Conservation (phyloP, 2,797 vertebrate species). For the Okamejei kenojei region DNA sequence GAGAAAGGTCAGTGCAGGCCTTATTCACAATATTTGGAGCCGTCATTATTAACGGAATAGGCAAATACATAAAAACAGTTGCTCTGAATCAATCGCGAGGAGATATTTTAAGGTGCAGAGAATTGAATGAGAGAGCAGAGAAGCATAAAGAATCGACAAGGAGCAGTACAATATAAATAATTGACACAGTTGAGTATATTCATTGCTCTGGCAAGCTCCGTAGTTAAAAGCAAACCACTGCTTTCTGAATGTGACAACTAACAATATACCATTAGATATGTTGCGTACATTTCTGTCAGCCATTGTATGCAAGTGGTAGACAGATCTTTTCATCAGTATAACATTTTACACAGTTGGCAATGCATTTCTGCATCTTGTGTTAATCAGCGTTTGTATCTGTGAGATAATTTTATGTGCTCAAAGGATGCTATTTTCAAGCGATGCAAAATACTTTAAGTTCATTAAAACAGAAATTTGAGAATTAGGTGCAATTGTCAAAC, state of each 20-base stretch:
- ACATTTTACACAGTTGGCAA: background rate
- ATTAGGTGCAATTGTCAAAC: background rate
- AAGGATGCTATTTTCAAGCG: background rate
- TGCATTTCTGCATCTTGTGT: background rate
- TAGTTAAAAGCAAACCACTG: constrained; percentile 6
- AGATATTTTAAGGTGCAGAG: background rate
- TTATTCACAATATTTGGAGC: background rate
- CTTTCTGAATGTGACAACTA: background rate
- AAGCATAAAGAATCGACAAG: background rate
- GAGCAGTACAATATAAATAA: background rate
- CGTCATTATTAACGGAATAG: background rate
- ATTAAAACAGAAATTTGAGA: background rate
- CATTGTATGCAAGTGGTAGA: background rate
- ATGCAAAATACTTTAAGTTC: background rate
- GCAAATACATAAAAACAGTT: background rate
- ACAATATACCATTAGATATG: constrained; percentile 10
- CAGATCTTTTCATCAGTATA: background rate
- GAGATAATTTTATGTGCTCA: background rate
- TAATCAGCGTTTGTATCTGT: background rate
- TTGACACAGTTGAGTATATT: background rate
- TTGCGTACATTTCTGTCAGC: constrained; percentile 1
- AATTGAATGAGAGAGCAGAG: background rate
- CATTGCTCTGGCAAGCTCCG: background rate
- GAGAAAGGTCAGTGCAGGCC: background rate
- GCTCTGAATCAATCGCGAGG: background rate